Evolutionary conservation across 2,888 invertebrate genomes (phyloP).

Genomic region (Penaeus monodon): DNA sequence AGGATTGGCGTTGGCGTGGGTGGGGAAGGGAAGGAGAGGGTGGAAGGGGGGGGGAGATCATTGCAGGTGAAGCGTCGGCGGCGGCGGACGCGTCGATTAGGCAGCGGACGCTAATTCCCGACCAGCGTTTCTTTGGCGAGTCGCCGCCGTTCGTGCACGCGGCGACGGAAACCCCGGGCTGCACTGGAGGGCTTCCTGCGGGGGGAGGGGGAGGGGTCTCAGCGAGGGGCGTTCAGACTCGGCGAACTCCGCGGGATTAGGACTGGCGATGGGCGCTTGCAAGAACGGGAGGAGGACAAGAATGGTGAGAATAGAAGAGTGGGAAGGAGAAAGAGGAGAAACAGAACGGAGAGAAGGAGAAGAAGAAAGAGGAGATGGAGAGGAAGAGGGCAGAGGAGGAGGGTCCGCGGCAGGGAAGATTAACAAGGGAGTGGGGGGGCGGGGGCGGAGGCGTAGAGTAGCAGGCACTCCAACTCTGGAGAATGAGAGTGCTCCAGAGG

Average conservation of each 20-base stretch:
- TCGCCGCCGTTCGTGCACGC: too few relatives aligned
- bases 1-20: conserved; percentile 14
- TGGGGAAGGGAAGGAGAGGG: conserved; percentile 1
- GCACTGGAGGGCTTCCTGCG: too few relatives aligned
- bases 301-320: background rate
- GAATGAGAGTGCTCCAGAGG: too few relatives aligned
- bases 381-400: background rate
- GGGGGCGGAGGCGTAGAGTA: background rate
- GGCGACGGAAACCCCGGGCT: too few relatives aligned
- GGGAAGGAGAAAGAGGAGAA: background rate
- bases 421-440: background rate
- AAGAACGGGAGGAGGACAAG: background rate
- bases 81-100: background rate
- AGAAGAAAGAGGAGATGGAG: background rate
- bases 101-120: too few relatives aligned
- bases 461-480: too few relatives aligned
- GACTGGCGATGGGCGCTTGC: background rate
- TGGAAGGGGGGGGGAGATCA: background rate
- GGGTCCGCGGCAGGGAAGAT: background rate
- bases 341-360: background rate
- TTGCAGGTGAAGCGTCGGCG: background rate
- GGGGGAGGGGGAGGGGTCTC: background rate
- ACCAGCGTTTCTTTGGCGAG: too few relatives aligned
- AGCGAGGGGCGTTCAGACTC: background rate
- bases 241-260: background rate